A percentile compares a stretch with the other conserved stretches of the same genome.
Conservation (phyloP, 2,888 invertebrate genomes). For the Sclerodermus sp. region DNA sequence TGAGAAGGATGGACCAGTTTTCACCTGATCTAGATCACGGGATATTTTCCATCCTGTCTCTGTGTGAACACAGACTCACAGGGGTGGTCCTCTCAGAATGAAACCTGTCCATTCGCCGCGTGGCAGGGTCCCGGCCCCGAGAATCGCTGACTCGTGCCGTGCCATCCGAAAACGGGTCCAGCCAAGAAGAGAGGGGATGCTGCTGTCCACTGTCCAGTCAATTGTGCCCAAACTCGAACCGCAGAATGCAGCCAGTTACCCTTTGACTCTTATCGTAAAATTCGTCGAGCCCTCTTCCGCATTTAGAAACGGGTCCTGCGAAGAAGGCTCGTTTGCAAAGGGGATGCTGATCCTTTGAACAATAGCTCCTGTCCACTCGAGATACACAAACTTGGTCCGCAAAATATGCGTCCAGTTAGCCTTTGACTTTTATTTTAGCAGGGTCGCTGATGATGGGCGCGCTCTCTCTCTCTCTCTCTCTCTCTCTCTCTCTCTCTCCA, state of each 20-base stretch:
- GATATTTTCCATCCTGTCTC: constrained; percentile 41
- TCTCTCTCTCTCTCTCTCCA: no score
- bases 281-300: constrained; percentile 20
- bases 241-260: constrained; percentile 44
- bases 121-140: constrained; percentile 42
- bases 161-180: constrained; percentile 45
- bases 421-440: constrained; percentile 31
- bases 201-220: constrained; percentile 48
- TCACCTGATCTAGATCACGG: constrained; percentile 53
- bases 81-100: constrained; percentile 12
- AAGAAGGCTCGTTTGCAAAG: not conserved
- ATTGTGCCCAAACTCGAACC: constrained; percentile 37
- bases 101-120: constrained; percentile 53
- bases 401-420: constrained; percentile 37
- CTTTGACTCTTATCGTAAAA: constrained; percentile 34
- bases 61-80: constrained; percentile 21
- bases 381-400: constrained; percentile 28
- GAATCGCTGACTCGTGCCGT: constrained; percentile 11
- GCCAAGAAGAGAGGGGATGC: constrained; percentile 44
- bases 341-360: constrained; percentile 18
- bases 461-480: not conserved
- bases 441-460: not conserved
- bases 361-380: constrained; percentile 34
- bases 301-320: constrained; percentile 27
- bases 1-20: constrained; percentile 52